Evolutionary conservation across 2,888 invertebrate genomes (phyloP).

Genomic region (Arge pagana): DNA sequence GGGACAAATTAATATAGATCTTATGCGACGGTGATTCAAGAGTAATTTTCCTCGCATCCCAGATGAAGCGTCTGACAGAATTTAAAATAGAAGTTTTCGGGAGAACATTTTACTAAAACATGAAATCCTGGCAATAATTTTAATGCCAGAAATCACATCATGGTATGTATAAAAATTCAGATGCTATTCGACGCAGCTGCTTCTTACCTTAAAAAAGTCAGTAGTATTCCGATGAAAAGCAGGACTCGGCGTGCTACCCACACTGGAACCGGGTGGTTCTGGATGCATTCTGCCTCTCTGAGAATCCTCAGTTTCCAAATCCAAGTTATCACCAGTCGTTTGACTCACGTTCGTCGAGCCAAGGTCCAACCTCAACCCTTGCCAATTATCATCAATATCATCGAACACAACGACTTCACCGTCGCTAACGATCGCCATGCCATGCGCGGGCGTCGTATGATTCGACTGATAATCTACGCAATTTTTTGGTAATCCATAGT

Average conservation of each 20-base stretch:
- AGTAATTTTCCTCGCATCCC: no score
- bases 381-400: conserved; percentile 84
- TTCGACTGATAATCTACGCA: conserved; percentile 55
- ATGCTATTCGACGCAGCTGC: no score
- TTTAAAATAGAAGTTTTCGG: no score
- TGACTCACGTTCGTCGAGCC: conserved; percentile 43
- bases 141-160: no score
- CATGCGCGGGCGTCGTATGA: conserved; percentile 53
- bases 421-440: conserved; percentile 65
- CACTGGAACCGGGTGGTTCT: conserved; percentile 53
- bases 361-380: conserved; percentile 61
- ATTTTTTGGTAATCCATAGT: conserved; percentile 54
- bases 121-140: no score
- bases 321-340: conserved; percentile 38
- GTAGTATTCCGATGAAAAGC: conserved; percentile 57
- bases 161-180: no score
- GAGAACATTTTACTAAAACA: no score
- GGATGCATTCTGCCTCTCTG: conserved; percentile 48
- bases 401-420: conserved; percentile 86
- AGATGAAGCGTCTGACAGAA: no score
- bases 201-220: conserved; percentile 59
- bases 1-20: no score
- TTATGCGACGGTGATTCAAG: no score
- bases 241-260: conserved; percentile 55
- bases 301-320: conserved; percentile 45